A percentile compares a stretch with the other conserved stretches of the same genome.
Conservation (phyloP, 2,797 vertebrate genomes). For the Diceros bicornis region DNA sequence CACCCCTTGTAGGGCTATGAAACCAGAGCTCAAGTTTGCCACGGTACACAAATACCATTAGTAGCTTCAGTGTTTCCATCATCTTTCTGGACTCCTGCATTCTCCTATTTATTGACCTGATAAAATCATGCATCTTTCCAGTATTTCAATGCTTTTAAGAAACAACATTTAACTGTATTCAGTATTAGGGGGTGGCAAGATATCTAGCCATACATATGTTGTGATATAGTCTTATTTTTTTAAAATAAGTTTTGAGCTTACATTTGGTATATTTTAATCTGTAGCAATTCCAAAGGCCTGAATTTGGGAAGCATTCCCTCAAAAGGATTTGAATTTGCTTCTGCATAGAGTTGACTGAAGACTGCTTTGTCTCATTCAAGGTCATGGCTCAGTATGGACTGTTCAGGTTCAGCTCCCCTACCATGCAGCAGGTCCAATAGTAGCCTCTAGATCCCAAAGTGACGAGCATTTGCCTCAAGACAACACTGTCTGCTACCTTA, state of each 20-base stretch:
- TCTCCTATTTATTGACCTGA: neutral
- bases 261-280: neutral
- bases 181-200: neutral
- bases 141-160: neutral
- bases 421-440: neutral
- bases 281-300: neutral
- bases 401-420: neutral
- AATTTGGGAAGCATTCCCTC: neutral
- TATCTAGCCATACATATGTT: neutral
- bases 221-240: neutral
- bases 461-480: neutral
- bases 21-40: neutral
- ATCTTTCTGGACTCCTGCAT: neutral
- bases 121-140: neutral
- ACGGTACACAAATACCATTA: neutral
- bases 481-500: neutral
- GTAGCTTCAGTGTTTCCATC: neutral
- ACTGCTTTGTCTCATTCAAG: neutral
- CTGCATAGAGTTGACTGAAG: neutral
- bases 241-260: neutral
- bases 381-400: neutral
- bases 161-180: neutral
- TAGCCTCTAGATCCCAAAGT: neutral
- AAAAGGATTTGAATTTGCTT: conserved; percentile 5
- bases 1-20: neutral